phyloP scores from a whole-genome alignment of 2,888 invertebrate genomes.

The Ectropis crepuscularia region DNA sequence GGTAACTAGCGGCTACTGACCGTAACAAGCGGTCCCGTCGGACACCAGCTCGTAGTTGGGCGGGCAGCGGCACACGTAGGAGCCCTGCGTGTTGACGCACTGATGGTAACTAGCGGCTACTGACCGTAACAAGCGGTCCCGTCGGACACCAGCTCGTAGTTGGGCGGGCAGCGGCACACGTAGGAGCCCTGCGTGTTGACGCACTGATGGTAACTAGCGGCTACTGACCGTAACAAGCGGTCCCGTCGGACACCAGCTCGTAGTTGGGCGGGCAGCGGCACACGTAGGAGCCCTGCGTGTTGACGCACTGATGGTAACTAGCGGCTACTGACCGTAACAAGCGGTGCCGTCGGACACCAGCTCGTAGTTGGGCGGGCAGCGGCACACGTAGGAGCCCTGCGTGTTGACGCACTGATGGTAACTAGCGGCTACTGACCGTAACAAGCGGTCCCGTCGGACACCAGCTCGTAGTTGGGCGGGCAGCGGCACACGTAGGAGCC shows the following conservation, averaged over 20 bases:
- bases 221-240: slow-evolving; percentile 90
- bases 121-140: slow-evolving; percentile 93
- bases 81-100: slow-evolving; percentile 90
- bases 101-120: too few species aligned
- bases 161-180: slow-evolving; percentile 91
- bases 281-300: slow-evolving; percentile 89
- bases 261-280: slow-evolving; percentile 93
- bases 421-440: slow-evolving; percentile 87
- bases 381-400: slow-evolving; percentile 90
- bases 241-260: slow-evolving; percentile 91
- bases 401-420: slow-evolving; percentile 91
- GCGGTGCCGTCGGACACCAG: slow-evolving; percentile 91
- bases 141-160: slow-evolving; percentile 91
- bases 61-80: slow-evolving; percentile 92
- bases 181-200: slow-evolving; percentile 90
- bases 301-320: slow-evolving; percentile 90
- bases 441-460: slow-evolving; percentile 92
- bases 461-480: slow-evolving; percentile 91
- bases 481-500: slow-evolving; percentile 92
- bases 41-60: slow-evolving; percentile 91
- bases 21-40: slow-evolving; percentile 92
- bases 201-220: too few species aligned
- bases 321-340: slow-evolving; percentile 89
- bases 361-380: slow-evolving; percentile 92
- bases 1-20: too few species aligned